These are phyloP conservation scores for Halcyon leucocephala DNA, from an alignment of 2,797 vertebrate genomes.

Conservation along the genomic window DNA sequence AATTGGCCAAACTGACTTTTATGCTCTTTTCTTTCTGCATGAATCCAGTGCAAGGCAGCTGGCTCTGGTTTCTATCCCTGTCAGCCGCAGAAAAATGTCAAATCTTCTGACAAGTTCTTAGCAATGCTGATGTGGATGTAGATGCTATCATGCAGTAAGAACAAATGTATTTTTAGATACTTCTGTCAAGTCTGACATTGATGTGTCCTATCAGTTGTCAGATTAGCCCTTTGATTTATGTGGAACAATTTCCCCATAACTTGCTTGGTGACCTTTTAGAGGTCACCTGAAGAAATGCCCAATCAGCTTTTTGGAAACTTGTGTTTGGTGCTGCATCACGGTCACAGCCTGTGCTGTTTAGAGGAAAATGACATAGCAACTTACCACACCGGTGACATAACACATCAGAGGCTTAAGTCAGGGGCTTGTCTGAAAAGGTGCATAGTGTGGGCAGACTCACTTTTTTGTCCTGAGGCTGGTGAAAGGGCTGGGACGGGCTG, in stretches of 20 bases:
- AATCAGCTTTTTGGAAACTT: not conserved
- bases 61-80: not conserved
- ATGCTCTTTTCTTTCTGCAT: not conserved
- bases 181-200: not conserved
- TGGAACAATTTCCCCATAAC: not conserved
- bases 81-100: not conserved
- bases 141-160: not conserved
- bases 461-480: not conserved
- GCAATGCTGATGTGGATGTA: not conserved
- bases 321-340: not conserved
- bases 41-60: not conserved
- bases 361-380: not conserved
- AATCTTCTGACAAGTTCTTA: not conserved
- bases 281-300: not conserved
- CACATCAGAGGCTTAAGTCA: rapidly evolving
- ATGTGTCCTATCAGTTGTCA: not conserved
- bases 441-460: rapidly evolving
- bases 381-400: rapidly evolving
- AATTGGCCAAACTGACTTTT: not conserved
- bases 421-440: not conserved
- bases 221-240: not conserved
- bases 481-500: not conserved
- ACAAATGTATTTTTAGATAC: not conserved
- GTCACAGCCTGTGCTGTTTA: not conserved
- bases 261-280: not conserved